Evolutionary conservation across 2,888 invertebrate genomes (phyloP), one percentile per base, ranked within the genome.

Genomic region (Heliconius hortense): DNA sequence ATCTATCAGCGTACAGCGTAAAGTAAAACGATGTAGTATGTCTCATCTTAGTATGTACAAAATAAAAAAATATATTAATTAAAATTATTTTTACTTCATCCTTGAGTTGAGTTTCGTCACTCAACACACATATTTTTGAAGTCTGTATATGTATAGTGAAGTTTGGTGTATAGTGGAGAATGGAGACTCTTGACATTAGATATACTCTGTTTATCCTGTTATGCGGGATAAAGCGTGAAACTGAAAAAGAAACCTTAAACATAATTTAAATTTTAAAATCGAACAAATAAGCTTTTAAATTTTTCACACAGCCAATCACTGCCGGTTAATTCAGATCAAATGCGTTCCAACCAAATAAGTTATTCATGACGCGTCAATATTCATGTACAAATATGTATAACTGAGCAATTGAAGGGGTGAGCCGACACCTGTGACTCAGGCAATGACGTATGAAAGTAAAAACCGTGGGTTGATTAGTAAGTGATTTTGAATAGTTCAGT

Each of bases 381-480:
- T 77, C 75, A 78, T 18, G 60, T 60, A 60, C 26, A 60, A 60
- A 60, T 18, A 60, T 71, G 39, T 53, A 71, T 73, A 73, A 73
- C 73, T 67, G 63, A 21, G 71, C 76, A 64, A 72, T 73, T 59
- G 69, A 73, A 73, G 76, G 78, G 78, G 67, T 71, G 70, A 73
- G 70, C 35, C 64, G 5, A 67, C 78, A 78, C 78, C 78, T 75
- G 77, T 78, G 78, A 78, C 77, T 78, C 78, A 78, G 73, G 43
- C 39, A 56, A 15, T 69, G 69, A 69, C 69, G 69, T 56, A 69
- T 56, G 31, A 13, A 31, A 56, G 69, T 69, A 69, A 69, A 69
- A 69, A 69, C 69, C 69, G 53, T 24, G 69, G 69, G 69, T 69
- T 56, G 69, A 56, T 56, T 69, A 69, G 56, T 69, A 43, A 35